Conservation (phyloP, 2,797 vertebrate genomes). For the Todus mexicanus region DNA sequence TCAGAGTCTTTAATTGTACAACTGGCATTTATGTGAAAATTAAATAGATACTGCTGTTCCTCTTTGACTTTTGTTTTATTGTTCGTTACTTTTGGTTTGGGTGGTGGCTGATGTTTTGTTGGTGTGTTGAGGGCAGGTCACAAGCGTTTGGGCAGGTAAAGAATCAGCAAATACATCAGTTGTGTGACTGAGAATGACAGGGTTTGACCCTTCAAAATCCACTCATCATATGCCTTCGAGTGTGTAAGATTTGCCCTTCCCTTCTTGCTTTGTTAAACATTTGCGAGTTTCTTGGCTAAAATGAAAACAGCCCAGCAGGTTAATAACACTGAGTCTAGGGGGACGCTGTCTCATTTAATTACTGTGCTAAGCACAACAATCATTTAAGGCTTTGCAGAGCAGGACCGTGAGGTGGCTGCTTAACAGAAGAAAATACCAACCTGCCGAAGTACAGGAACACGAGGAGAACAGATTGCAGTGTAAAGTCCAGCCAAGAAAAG, state of each 20-base stretch:
- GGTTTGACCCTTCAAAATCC: neutral
- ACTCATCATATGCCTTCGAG: neutral
- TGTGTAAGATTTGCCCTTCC: neutral
- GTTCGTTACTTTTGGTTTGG: neutral
- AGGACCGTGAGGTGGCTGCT: neutral
- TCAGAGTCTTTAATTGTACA: neutral
- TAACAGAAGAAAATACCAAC: neutral
- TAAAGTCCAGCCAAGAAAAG: neutral
- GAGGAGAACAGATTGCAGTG: neutral
- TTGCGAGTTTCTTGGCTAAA: neutral
- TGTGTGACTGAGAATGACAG: neutral
- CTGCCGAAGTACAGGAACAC: neutral
- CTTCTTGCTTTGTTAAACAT: neutral
- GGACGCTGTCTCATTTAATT: neutral
- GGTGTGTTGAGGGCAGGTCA: neutral
- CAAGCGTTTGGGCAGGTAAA: neutral
- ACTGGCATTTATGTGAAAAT: conserved; percentile 4
- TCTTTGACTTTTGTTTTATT: neutral
- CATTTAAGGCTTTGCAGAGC: neutral
- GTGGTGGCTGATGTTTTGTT: neutral
- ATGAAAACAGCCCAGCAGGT: neutral
- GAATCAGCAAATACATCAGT: neutral
- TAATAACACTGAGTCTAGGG: neutral
- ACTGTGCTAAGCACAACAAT: neutral
- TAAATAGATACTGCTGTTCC: neutral